Base-by-base conservation (phyloP, 2,888 invertebrate genomes). In the Plebejus argus region DNA sequence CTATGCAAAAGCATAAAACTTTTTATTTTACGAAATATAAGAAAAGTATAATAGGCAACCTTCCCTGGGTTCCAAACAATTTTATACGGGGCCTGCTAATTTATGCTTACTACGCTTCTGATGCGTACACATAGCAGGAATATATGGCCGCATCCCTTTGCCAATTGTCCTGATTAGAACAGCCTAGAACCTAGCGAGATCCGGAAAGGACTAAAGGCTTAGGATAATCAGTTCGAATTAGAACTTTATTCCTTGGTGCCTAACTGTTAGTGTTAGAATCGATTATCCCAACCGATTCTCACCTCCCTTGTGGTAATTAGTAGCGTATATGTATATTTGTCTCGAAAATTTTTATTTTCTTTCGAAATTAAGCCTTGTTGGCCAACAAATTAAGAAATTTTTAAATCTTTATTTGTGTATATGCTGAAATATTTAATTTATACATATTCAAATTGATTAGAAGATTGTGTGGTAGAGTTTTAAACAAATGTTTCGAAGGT, bases 161-260 rank as follows among this genome's bases (percentile, higher is more conserved):
- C 23, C 23, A 61, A 61, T 61, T 61, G 23, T 61, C 61, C 61
- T 61, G 61, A 61, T 61, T 61, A 61, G 61, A 61, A 61, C 61
- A 23, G 61, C 23, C 23, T 23, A 61, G 61, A 23, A 23, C 23
- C 23, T 23, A 61, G 61, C 23, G 4, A 23, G 61, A 61, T 23
- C 61, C 20, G 61, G 61, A 61, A 61, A 61, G 61, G 61, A 10
- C 61, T 61, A 28, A 61, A 28, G 61, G 61, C 61, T 61, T 28
- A 61, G 61, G 1, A 5, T 12, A 61, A 61, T 61, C 61, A 23
- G 23, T 23, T 61, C 23, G 23, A 61, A 23, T 61, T 5, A 23
- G n/a, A 23, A 61, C 61, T 23, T 61, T 61, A 61, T 61, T 61
- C n/a, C 58, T 8, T 58, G 56, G 56, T 23, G 23, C 23, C 61